These are phyloP conservation scores for Drosophila testacea DNA, from an alignment of 2,888 invertebrate species.

Conservation along the genomic window DNA sequence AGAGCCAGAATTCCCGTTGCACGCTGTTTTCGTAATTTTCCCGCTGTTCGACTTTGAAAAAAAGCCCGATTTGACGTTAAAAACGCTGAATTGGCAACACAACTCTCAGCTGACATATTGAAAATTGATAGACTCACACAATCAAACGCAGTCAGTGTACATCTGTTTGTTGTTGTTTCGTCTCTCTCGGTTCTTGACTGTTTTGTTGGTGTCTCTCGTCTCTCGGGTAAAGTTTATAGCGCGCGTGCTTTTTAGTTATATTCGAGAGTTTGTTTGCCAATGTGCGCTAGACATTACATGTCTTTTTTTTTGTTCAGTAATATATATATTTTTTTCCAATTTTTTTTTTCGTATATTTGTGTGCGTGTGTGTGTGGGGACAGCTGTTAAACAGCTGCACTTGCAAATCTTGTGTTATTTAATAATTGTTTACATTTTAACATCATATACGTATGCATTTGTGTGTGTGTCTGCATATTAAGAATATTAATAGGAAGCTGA, in stretches of 20 bases:
- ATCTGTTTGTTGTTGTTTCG: slow-evolving; percentile 22
- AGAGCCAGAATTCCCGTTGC: not conserved
- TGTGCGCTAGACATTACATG: slow-evolving; percentile 6
- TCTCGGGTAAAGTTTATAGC: slow-evolving; percentile 10
- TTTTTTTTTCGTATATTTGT: not conserved
- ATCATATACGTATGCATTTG: not conserved
- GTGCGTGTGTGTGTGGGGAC: slow-evolving; percentile 17
- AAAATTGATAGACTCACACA: slow-evolving; percentile 4
- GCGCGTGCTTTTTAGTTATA: slow-evolving; percentile 18
- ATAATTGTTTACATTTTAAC: not conserved
- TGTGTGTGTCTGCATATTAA: not conserved
- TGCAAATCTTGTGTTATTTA: no score
- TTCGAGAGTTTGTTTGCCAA: slow-evolving; percentile 8
- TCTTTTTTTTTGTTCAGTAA: not conserved
- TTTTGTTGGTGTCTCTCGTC: not conserved
- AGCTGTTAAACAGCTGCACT: slow-evolving; percentile 27
- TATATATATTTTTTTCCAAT: not conserved
- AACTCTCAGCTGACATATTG: slow-evolving; percentile 22
- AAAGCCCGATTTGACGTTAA: no score
- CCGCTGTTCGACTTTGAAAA: not conserved
- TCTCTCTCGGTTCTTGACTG: not conserved
- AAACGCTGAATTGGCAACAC: no score
- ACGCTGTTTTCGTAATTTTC: not conserved
- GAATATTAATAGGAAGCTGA: not conserved
- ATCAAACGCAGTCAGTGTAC: not conserved